Evolutionary conservation across 2,888 invertebrate species (phyloP), one percentile per base, ranked within the genome.

Genomic region (Heliconius ethilla): DNA sequence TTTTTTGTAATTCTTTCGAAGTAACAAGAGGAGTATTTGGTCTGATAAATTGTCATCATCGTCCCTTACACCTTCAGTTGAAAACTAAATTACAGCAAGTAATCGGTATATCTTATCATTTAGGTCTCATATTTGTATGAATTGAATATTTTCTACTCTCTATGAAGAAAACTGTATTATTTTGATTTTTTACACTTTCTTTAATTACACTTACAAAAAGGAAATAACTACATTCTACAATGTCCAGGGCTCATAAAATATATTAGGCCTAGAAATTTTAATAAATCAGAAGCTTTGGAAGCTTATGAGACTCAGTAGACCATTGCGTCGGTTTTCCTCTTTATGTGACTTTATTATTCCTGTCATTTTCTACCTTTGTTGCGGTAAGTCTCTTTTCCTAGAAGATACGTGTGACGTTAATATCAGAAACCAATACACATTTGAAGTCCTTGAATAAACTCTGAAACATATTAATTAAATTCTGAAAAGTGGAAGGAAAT

Each of bases 351-450:
- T 69, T 67, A n/a, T 67, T 40, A 37, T 69, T 69, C 40, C 67
- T 40, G 40, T 69, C 67, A 69, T 69, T 69, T 40, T 25, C 67
- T n/a, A 69, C 7, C 40, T 69, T 69, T 69, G 67, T 69, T 69
- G 67, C n/a, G 67, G 67, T 69, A 25, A 40, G 25, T 22, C 67
- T 25, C 11, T 3, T 7, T 40, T 69, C 67, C 3, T 25, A 69
- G 67, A 40, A 69, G 25, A 6, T 13, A 67, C 67, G 37, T 67
- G 40, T 67, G 67, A n/a, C 66, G 33, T 67, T 67, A 40, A 25
- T 40, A 40, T 40, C 25, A 15, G 13, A 25, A 69, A 67, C n/a
- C n/a, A n/a, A n/a, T n/a, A n/a, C n/a, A 67, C 5, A n/a, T 67
- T 67, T 37, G 13, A 37, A 13, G 37, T 15, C 37, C 1, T n/a